Evolutionary conservation across 2,888 invertebrate species (phyloP), one percentile per base, ranked within the genome.

Genomic region (Helobdella robusta): DNA sequence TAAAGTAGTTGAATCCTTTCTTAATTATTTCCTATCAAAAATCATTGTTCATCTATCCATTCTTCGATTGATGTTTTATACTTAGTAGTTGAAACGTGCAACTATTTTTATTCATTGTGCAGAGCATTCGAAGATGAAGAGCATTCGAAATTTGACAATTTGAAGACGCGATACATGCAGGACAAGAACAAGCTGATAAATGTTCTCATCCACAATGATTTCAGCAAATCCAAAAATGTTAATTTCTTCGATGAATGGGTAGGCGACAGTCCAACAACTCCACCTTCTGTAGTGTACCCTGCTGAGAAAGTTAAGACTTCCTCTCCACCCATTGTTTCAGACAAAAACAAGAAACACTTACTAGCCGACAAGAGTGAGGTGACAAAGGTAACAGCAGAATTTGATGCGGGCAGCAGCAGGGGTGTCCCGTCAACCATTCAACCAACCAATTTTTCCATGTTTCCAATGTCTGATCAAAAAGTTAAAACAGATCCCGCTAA

Each of bases 121-220:
- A 56, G 56, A 28, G 32, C 28, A 28, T 56, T 56, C 32, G 56
- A 56, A 56, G 56, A n/a, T 25, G 56, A n/a, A 30, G 56, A 56
- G 32, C 20, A 32, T 8, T 28, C 28, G 28, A 56, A 28, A 18
- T 56, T 56, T 56, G 56, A 56, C 23, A 32, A 25, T n/a, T 30
- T 30, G 32, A 56, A 56, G 32, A n/a, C 28, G 32, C 28, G 32
- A 18, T 32, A 30, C 28, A 56, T 56, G 56, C 56, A 56, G 32
- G 56, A 56, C n/a, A 56, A 56, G 56, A 56, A 56, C 56, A 25
- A 4, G 3, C 56, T 56, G 11, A n/a, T 56, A 8, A 30, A 28
- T 6, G n/a, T 56, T 30, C 28, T 56, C 23, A 28, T 56, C 25
- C 28, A 18, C 56, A 56, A 56, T n/a, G 56, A 56, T 56, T 28